These are phyloP conservation scores for Sarcophaga peregrina DNA, from an alignment of 1,140 invertebrate genomes.

Conservation along the genomic window DNA sequence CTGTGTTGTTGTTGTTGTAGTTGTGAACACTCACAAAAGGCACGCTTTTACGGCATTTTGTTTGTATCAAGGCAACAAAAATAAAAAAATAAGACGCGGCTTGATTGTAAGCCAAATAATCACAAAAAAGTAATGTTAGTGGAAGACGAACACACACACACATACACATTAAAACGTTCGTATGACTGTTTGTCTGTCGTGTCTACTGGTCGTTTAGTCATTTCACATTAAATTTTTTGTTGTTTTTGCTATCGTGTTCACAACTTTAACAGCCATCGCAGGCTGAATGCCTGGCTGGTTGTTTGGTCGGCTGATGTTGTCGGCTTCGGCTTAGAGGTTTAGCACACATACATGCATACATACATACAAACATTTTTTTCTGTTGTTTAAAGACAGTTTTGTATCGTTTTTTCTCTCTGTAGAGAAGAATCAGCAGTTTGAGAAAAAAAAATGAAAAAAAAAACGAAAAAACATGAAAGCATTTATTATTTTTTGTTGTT, in stretches of 20 bases:
- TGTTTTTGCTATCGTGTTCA: not conserved
- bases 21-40: not conserved
- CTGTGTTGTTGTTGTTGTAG: not conserved
- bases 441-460: not conserved
- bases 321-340: constrained; percentile 20
- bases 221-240: not conserved
- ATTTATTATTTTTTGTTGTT: constrained; percentile 4
- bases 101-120: constrained; percentile 17
- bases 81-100: constrained; percentile 5
- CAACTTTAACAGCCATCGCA: not conserved
- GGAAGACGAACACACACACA: not conserved
- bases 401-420: constrained; percentile 3
- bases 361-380: too few species aligned
- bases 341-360: not conserved
- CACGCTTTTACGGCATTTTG: constrained; percentile 26
- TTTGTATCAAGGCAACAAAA: not conserved
- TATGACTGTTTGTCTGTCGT: not conserved
- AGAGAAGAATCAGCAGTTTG: constrained; percentile 12
- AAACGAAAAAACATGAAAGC: constrained; percentile 19
- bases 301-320: not conserved
- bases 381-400: not conserved
- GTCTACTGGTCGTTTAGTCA: not conserved
- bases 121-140: not conserved
- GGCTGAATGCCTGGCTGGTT: not conserved
- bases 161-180: not conserved